A percentile compares a stretch with the other conserved stretches of the same genome.
These are phyloP conservation scores for Nomada ferruginata DNA, from an alignment of 2,888 invertebrate species.

Conservation along the genomic window DNA sequence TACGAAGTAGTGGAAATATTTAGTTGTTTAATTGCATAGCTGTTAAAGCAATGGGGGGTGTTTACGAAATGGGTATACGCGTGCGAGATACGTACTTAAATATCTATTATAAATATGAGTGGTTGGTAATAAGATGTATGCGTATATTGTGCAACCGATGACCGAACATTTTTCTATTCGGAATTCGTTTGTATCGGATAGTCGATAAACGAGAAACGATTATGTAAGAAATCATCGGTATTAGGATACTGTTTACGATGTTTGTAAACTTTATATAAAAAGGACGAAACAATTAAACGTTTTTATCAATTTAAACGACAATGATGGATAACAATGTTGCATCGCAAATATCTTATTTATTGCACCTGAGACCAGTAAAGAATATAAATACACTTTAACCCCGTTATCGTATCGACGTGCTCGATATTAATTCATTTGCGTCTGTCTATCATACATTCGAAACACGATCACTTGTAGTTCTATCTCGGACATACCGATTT, in stretches of 20 bases:
- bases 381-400: not conserved
- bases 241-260: not conserved
- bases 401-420: not conserved
- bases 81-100: conserved; percentile 5
- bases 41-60: not conserved
- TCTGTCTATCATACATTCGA: not conserved
- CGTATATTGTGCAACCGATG: too few species aligned
- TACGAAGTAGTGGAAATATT: too few species aligned
- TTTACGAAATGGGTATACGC: not conserved
- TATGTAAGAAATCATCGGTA: not conserved
- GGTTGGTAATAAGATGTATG: not conserved
- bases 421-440: too few species aligned
- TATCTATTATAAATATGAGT: not conserved
- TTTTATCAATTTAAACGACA: not conserved
- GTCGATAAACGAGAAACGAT: not conserved
- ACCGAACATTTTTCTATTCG: not conserved
- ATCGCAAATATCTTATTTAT: not conserved
- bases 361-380: not conserved
- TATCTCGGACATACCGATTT: not conserved
- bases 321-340: not conserved
- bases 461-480: not conserved
- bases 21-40: not conserved
- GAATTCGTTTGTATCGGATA: not conserved
- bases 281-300: not conserved
- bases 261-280: not conserved